Evolutionary conservation across 2,797 vertebrate species (phyloP).

Genomic region (Lacerta agilis): DNA sequence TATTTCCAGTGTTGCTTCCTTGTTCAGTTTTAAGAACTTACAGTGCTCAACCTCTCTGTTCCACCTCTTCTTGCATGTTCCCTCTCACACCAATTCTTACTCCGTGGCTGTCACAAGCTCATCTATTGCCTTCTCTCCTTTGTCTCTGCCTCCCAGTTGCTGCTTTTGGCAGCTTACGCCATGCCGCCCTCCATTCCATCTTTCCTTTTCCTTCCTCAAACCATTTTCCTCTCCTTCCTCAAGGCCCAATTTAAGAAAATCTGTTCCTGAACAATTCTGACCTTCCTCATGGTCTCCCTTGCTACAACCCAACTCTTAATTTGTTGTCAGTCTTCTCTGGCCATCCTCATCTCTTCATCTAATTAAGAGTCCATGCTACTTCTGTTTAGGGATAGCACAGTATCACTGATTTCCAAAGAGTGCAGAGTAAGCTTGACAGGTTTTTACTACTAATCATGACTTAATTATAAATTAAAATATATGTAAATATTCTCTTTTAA

Average conservation of each 20-base stretch:
- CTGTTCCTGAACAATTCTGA: neutral
- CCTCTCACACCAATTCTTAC: neutral
- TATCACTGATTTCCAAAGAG: neutral
- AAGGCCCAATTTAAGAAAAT: neutral
- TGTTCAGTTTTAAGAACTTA: neutral
- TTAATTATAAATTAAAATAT: conserved; percentile 36
- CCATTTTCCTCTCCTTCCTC: neutral
- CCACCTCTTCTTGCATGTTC: neutral
- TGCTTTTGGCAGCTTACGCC: neutral
- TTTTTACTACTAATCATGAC: conserved; percentile 6
- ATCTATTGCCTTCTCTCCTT: neutral
- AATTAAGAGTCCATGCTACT: neutral
- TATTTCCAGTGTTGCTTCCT: neutral
- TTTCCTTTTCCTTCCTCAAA: neutral
- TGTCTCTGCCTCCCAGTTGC: conserved; percentile 2
- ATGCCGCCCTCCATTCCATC: neutral
- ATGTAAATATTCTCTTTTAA: conserved; percentile 27
- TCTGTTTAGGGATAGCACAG: neutral
- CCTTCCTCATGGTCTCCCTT: neutral
- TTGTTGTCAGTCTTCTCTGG: neutral
- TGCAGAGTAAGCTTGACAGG: neutral
- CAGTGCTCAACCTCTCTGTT: neutral
- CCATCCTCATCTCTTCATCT: neutral
- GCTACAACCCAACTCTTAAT: neutral
- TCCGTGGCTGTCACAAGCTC: neutral